Conservation (phyloP, 2,797 vertebrate species). For the Hyperoplus lanceolatus region DNA sequence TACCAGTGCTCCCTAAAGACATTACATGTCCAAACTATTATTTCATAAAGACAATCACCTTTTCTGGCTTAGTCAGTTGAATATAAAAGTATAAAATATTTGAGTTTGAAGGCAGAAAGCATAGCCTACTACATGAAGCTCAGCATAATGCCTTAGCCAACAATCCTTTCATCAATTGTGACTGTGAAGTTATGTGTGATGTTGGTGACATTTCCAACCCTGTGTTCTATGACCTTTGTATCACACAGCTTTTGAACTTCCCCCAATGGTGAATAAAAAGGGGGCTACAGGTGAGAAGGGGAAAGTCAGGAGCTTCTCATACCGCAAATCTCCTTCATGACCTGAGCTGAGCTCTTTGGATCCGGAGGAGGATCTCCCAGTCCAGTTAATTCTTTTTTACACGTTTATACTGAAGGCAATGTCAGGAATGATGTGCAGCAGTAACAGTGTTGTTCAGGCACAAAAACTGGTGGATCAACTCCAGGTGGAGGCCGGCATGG, state of each 20-base stretch:
- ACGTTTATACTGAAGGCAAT: constrained; percentile 52
- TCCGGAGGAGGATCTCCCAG: not conserved
- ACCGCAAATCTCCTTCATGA: constrained; percentile 27
- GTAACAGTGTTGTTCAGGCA: constrained; percentile 83
- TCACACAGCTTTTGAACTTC: constrained; percentile 82
- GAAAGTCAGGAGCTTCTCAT: constrained; percentile 20
- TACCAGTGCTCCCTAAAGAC: too few relatives aligned
- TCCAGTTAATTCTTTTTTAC: not conserved
- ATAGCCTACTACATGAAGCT: not conserved
- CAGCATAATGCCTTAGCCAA: not conserved
- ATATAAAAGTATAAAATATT: not conserved
- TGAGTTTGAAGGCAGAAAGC: not conserved
- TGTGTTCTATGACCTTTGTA: constrained; percentile 71
- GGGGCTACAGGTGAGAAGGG: constrained; percentile 52
- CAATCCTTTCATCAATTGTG: constrained; percentile 38
- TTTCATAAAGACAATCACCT: not conserved
- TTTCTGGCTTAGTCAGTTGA: not conserved
- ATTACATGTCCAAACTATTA: not conserved
- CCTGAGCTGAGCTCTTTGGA: constrained; percentile 16
- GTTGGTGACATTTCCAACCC: constrained; percentile 85
- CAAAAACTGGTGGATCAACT: constrained; percentile 88
- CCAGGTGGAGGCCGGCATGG: constrained; percentile 84
- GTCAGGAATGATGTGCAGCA: constrained; percentile 82
- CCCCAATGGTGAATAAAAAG: constrained; percentile 54
- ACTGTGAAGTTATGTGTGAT: constrained; percentile 69